A percentile compares a stretch with the other conserved stretches of the same genome.
Evolutionary conservation across 1,140 invertebrate species (phyloP).

Genomic region (Drosophila pruinosa): DNA sequence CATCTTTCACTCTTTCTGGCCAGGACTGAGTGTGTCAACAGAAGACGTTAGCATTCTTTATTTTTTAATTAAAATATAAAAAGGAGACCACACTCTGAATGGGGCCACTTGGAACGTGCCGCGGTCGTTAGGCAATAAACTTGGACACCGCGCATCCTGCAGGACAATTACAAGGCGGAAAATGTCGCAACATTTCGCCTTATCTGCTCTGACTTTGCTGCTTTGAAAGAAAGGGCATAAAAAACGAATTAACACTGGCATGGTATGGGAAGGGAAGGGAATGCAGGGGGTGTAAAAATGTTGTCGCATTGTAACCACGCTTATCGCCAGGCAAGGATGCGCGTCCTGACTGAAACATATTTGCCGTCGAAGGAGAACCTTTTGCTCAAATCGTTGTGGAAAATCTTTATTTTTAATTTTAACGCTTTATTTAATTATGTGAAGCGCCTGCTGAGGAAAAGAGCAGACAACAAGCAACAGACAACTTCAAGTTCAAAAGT

Average conservation of each 20-base stretch:
- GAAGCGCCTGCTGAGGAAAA: conserved; percentile 49
- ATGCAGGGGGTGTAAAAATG: conserved; percentile 14
- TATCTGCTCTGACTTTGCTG: conserved; percentile 46
- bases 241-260: conserved; percentile 47
- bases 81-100: conserved; percentile 37
- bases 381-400: conserved; percentile 27
- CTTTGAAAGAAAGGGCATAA: conserved; percentile 60
- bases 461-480: conserved; percentile 45
- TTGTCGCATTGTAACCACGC: conserved; percentile 36
- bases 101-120: conserved; percentile 53
- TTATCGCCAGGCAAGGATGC: conserved; percentile 32
- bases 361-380: conserved; percentile 42
- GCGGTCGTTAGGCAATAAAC: conserved; percentile 82
- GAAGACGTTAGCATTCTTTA: conserved; percentile 21
- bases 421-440: conserved; percentile 83
- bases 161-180: conserved; percentile 80
- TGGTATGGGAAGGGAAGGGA: background rate
- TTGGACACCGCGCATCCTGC: conserved; percentile 73
- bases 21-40: conserved; percentile 25
- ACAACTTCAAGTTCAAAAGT: conserved; percentile 71
- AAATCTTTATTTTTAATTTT: conserved; percentile 82
- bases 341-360: conserved; percentile 42
- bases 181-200: conserved; percentile 77
- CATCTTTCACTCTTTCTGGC: background rate
- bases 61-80: conserved; percentile 82